These are phyloP conservation scores for Myrmecophaga tridactyla DNA, from an alignment of 2,113 vertebrate species.

Conservation along the genomic window DNA sequence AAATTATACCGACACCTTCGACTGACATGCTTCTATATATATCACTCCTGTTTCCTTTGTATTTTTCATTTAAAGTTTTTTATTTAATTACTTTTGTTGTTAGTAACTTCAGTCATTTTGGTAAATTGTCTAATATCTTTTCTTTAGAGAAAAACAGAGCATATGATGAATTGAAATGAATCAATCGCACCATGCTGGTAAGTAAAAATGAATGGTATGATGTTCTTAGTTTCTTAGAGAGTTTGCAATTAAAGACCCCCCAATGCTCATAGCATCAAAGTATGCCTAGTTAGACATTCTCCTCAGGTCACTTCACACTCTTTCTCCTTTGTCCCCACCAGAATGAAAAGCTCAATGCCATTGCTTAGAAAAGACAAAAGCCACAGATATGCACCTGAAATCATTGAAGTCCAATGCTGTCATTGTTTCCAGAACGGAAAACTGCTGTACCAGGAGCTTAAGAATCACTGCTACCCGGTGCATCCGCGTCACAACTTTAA, in stretches of 20 bases:
- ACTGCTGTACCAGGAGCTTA: slow-evolving; percentile 93
- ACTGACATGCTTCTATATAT: not conserved
- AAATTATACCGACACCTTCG: not conserved
- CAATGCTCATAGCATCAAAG: not conserved
- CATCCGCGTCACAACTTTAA: slow-evolving; percentile 93
- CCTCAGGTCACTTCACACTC: not conserved
- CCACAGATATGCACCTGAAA: slow-evolving; percentile 87
- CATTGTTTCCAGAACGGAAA: slow-evolving; percentile 96
- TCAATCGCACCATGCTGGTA: not conserved
- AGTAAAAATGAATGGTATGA: not conserved
- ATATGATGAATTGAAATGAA: not conserved
- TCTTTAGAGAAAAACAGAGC: not conserved
- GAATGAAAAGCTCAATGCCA: not conserved
- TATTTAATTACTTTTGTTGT: not conserved
- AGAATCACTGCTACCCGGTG: slow-evolving; percentile 93
- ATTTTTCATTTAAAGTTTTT: not conserved
- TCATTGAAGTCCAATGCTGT: slow-evolving; percentile 96
- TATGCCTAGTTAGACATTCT: not conserved
- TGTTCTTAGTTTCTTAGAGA: not conserved
- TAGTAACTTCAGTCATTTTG: not conserved
- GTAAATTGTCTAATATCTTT: not conserved
- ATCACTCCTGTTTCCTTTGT: not conserved
- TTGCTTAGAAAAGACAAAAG: not conserved
- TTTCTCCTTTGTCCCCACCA: not conserved
- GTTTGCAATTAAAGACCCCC: not conserved